A percentile compares a stretch with the other conserved stretches of the same genome.
Conservation (phyloP, 2,113 vertebrate genomes). For the Chionodraco myersi region DNA sequence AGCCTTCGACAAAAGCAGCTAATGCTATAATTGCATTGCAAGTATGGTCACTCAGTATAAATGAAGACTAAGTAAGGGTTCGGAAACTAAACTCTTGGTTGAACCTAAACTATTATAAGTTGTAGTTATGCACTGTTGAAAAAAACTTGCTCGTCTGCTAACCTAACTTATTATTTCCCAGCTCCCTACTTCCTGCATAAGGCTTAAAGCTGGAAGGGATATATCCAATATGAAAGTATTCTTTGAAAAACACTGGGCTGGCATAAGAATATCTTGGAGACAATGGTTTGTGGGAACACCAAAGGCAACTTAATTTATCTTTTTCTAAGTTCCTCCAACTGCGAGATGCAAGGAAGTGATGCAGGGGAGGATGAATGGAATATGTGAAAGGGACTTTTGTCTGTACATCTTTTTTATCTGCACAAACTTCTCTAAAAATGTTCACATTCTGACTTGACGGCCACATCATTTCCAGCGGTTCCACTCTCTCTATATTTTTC, state of each 20-base stretch:
- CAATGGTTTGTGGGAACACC: background rate
- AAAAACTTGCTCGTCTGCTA: too few relatives aligned
- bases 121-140: too few relatives aligned
- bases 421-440: background rate
- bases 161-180: too few relatives aligned
- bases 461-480: background rate
- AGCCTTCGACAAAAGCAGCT: too few relatives aligned
- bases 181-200: background rate
- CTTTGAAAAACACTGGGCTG: background rate
- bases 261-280: background rate
- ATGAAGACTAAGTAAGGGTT: too few relatives aligned
- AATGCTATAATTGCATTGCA: too few relatives aligned
- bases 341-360: background rate
- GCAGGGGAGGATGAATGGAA: background rate
- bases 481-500: background rate
- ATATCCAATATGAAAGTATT: background rate
- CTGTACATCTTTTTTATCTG: background rate
- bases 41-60: too few relatives aligned
- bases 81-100: too few relatives aligned
- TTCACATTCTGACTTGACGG: background rate
- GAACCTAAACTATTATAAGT: too few relatives aligned
- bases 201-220: background rate
- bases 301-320: background rate
- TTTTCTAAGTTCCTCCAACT: background rate
- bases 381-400: background rate